Evolutionary conservation across 2,797 vertebrate genomes (phyloP), one percentile per base, ranked within the genome.

Genomic region (Euthynnus affinis): DNA sequence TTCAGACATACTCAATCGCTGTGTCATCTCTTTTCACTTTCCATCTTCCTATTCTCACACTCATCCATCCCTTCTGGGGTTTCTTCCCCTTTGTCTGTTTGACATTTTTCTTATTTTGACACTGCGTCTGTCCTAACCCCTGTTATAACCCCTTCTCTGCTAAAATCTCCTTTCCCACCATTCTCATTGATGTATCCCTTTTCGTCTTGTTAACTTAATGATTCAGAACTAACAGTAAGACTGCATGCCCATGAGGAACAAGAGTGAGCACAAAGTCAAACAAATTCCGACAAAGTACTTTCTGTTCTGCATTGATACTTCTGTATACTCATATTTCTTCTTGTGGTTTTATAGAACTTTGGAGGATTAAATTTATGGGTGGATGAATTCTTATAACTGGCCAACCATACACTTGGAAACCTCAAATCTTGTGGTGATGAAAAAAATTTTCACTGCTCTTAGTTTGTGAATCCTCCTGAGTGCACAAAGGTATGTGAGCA

Each of bases 11-110:
- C 80, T 80, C 84, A 76, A 83, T 74, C 52, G 91, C 88, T 67
- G 83, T 68, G 88, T 91, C 93, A 82, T 83, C 88, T 74, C 86
- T 82, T 84, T 88, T 82, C 67, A 34, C 73, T 89, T 90, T 89
- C 89, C 87, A 84, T 87, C 89, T 89, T 90, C 88, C 89, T 81
- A 48, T 90, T 90, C 91, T 81, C 87, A 85, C 88, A 76, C 76
- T 84, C 58, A 1, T 83, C 61, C 56, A 1, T 83, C 61, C 69
- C 86, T 72, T 82, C 89, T 76, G 90, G 81, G 87, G 63, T 85
- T 90, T 86, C 83, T 81, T 80, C 74, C 78, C 74, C 81, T 81
- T 87, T 78, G 83, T 87, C 74, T n/a, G 27, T 64, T 71, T 18
- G n/a, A 52, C 78, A 73, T 86, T 85, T 78, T 70, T 81, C 82